These are phyloP conservation scores for Oreocharis arfaki DNA, from an alignment of 2,113 vertebrate genomes.

Conservation along the genomic window DNA sequence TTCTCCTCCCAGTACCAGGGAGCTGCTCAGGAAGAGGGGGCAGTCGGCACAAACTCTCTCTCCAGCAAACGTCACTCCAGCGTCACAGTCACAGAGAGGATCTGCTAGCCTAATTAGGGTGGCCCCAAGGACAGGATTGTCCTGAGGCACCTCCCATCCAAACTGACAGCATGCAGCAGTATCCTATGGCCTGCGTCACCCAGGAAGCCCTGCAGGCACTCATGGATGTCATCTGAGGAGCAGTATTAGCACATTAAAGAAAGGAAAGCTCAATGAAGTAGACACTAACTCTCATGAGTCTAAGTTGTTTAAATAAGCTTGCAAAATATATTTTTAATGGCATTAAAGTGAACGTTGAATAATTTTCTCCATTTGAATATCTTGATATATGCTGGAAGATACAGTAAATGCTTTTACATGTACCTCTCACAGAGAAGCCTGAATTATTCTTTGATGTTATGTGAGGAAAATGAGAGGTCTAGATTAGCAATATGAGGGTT, in stretches of 20 bases:
- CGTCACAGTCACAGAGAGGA: accelerated
- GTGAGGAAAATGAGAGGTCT: neutral
- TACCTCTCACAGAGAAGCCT: neutral
- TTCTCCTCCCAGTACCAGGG: neutral
- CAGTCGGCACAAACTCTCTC: accelerated
- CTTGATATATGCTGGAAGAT: neutral
- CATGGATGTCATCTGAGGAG: neutral
- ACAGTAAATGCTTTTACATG: neutral
- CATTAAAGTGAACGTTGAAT: neutral
- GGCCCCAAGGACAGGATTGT: neutral
- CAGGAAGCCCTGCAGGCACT: neutral
- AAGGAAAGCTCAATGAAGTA: neutral
- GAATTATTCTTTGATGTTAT: neutral
- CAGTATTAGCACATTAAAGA: neutral
- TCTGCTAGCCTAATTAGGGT: neutral
- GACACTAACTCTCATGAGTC: neutral
- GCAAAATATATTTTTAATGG: neutral
- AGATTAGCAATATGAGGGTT: neutral
- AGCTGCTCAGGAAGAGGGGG: neutral
- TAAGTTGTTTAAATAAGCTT: neutral
- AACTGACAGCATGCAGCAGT: neutral
- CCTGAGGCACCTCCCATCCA: neutral
- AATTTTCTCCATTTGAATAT: neutral
- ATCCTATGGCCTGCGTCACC: neutral
- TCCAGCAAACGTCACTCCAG: neutral